These are phyloP conservation scores for Mesoclemmys tuberculata DNA, from an alignment of 2,113 vertebrate species.

Conservation along the genomic window DNA sequence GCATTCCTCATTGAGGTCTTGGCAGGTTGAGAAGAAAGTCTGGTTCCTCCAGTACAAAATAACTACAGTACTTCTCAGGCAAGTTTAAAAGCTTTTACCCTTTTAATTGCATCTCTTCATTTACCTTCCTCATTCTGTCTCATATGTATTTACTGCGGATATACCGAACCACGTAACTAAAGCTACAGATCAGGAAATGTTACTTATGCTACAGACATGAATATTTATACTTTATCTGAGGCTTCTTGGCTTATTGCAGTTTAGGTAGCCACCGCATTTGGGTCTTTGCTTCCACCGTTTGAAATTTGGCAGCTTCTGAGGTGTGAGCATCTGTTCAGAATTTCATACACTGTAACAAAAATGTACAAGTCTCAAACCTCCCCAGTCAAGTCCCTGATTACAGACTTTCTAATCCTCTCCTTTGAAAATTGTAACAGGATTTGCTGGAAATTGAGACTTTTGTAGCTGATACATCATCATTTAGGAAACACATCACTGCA, in stretches of 20 bases:
- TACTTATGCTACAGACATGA: neutral
- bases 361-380: constrained; percentile 32
- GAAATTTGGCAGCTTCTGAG: constrained; percentile 42
- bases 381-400: constrained; percentile 28
- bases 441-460: neutral
- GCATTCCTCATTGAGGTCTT: neutral
- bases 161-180: neutral
- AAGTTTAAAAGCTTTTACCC: neutral
- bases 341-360: constrained; percentile 46
- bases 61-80: neutral
- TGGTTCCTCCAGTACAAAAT: neutral
- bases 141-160: neutral
- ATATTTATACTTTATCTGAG: neutral
- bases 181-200: neutral
- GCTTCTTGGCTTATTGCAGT: neutral
- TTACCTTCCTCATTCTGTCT: neutral
- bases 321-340: constrained; percentile 46
- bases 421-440: constrained; percentile 45
- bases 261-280: neutral
- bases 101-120: neutral
- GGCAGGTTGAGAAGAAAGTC: neutral
- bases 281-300: neutral
- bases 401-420: constrained; percentile 26
- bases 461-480: accelerated
- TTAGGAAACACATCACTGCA: neutral